phyloP scores from a whole-genome alignment of 2,888 invertebrate genomes.

The Xanthorhoe spadicearia region DNA sequence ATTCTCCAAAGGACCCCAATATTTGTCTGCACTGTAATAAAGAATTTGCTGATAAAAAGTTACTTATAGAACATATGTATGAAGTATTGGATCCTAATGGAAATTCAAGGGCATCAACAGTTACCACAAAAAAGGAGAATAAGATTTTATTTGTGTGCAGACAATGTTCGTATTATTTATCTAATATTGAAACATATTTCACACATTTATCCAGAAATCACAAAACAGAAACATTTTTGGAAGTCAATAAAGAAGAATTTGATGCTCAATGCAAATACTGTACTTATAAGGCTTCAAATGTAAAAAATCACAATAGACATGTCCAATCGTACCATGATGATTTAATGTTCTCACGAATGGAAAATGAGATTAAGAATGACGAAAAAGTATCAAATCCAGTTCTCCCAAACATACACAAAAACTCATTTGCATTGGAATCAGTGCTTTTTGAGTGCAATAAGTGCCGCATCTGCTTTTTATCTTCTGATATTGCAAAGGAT shows the following conservation, averaged over 20 bases:
- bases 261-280: constrained; percentile 58
- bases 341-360: constrained; percentile 28
- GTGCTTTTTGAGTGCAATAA: constrained; percentile 64
- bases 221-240: constrained; percentile 41
- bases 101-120: constrained; percentile 5
- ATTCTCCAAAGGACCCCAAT: constrained; percentile 26
- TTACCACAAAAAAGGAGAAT: constrained; percentile 17
- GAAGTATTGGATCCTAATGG: constrained; percentile 55
- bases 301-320: constrained; percentile 48
- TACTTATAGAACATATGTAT: constrained; percentile 70
- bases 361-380: constrained; percentile 24
- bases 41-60: constrained; percentile 55
- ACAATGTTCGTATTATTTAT: constrained; percentile 53
- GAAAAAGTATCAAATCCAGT: constrained; percentile 6
- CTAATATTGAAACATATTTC: constrained; percentile 38
- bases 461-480: constrained; percentile 67
- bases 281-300: constrained; percentile 37
- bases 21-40: constrained; percentile 66
- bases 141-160: constrained; percentile 31
- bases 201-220: constrained; percentile 53
- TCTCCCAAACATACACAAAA: constrained; percentile 15
- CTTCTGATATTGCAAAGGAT: constrained; percentile 53
- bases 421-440: constrained; percentile 51
- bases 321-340: constrained; percentile 41
- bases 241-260: constrained; percentile 48